A percentile compares a stretch with the other conserved stretches of the same genome.
These are phyloP conservation scores for Aleiodes leptofemur DNA, from an alignment of 2,888 invertebrate species.

Conservation along the genomic window DNA sequence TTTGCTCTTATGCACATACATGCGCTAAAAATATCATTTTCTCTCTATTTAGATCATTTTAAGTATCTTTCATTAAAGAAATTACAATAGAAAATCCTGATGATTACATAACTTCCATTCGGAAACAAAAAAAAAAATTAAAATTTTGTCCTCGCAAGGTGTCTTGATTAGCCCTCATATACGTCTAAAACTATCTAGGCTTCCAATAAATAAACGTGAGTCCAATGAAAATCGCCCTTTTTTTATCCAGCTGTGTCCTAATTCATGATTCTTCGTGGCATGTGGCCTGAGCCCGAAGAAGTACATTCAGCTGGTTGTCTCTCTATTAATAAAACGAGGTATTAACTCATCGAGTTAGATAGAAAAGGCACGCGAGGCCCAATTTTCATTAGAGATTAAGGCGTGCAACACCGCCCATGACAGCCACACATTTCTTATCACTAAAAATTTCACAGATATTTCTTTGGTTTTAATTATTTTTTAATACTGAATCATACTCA, in stretches of 20 bases:
- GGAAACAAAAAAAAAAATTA: too few species aligned
- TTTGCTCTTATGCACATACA: too few species aligned
- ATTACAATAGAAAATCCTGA: too few species aligned
- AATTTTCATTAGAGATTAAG: constrained; percentile 36
- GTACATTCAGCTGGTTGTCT: constrained; percentile 18
- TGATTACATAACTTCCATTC: too few species aligned
- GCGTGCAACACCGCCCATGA: constrained; percentile 14
- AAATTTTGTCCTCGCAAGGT: too few species aligned
- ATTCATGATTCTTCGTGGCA: constrained; percentile 30
- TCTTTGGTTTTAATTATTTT: background rate
- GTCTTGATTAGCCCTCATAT: too few species aligned
- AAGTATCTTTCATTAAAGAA: too few species aligned
- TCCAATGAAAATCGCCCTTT: constrained; percentile 19
- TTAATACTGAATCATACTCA: background rate
- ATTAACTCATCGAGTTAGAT: constrained; percentile 36
- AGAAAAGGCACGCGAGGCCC: constrained; percentile 24
- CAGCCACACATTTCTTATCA: background rate
- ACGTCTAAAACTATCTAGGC: too few species aligned
- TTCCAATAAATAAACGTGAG: too few species aligned
- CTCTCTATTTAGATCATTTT: too few species aligned
- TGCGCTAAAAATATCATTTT: too few species aligned
- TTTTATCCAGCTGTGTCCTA: constrained; percentile 35
- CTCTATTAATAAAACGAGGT: constrained; percentile 44
- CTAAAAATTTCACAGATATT: background rate
- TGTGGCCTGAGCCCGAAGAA: constrained; percentile 29